Evolutionary conservation across 1,140 invertebrate genomes (phyloP).

Genomic region (Grapholita molesta): DNA sequence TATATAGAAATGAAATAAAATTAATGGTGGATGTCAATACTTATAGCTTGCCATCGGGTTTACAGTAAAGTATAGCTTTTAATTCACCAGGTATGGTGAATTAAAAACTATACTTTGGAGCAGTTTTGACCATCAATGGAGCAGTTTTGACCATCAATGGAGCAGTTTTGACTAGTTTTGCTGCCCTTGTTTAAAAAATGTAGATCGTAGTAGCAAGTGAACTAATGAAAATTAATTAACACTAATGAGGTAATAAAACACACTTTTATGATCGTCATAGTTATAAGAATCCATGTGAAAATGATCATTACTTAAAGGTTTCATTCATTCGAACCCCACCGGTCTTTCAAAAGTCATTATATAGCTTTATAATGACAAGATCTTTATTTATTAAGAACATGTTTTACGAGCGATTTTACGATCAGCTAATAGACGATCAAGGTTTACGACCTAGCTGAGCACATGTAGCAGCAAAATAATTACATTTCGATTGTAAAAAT

Average conservation of each 20-base stretch:
- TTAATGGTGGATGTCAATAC: too few relatives aligned
- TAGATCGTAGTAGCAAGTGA: not conserved
- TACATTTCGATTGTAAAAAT: slow-evolving; percentile 7
- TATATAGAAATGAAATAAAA: too few relatives aligned
- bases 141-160: too few relatives aligned
- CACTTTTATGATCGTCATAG: not conserved
- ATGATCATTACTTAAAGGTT: not conserved
- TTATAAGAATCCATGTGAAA: not conserved
- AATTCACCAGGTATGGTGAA: too few relatives aligned
- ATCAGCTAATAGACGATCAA: slow-evolving; percentile 10
- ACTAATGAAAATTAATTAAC: not conserved
- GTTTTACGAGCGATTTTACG: slow-evolving; percentile 17
- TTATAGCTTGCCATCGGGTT: too few relatives aligned
- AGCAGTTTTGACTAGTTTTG: too few relatives aligned
- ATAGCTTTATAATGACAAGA: slow-evolving; percentile 11
- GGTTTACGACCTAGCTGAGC: slow-evolving; percentile 5
- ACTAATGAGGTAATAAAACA: not conserved
- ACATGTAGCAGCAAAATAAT: slow-evolving; percentile 8
- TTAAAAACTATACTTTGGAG: too few relatives aligned
- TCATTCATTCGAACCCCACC: not conserved
- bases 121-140: too few relatives aligned
- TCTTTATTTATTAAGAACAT: slow-evolving; percentile 9
- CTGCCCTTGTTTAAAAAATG: too few relatives aligned
- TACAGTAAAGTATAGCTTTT: too few relatives aligned
- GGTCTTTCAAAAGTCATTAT: not conserved